These are phyloP conservation scores for Tautogolabrus adspersus DNA, from an alignment of 2,113 vertebrate species.

Conservation along the genomic window DNA sequence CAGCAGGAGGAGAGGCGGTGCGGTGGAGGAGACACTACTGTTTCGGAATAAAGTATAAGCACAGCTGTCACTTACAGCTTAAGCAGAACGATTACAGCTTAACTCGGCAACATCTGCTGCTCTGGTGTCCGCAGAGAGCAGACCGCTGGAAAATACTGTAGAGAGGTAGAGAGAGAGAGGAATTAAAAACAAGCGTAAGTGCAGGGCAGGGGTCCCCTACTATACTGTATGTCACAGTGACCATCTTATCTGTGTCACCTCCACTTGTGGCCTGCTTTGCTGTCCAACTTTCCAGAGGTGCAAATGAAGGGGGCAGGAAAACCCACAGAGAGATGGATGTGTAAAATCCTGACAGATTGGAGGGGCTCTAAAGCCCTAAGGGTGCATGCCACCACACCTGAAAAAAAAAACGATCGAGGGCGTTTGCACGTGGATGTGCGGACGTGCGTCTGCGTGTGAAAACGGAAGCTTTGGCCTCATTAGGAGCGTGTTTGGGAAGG, in stretches of 20 bases:
- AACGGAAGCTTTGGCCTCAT: slow-evolving; percentile 66
- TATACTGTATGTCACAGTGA: slow-evolving; percentile 7
- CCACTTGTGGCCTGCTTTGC: slow-evolving; percentile 28
- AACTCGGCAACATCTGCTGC: slow-evolving; percentile 75
- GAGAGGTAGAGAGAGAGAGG: slow-evolving; percentile 5
- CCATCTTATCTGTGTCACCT: slow-evolving; percentile 55
- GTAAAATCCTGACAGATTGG: slow-evolving; percentile 57
- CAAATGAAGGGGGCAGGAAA: slow-evolving; percentile 33
- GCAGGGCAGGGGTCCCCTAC: slow-evolving; percentile 32
- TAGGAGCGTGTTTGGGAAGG: slow-evolving; percentile 63
- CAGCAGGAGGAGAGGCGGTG: slow-evolving; percentile 21
- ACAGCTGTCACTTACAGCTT: slow-evolving; percentile 71
- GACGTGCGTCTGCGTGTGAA: slow-evolving; percentile 35
- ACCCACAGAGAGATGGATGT: neutral
- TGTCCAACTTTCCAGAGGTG: slow-evolving; percentile 42
- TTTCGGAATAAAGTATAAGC: slow-evolving; percentile 69
- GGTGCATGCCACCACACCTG: slow-evolving; percentile 12
- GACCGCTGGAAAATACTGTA: slow-evolving; percentile 30
- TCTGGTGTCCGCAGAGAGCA: slow-evolving; percentile 37
- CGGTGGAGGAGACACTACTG: slow-evolving; percentile 48
- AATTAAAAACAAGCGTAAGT: slow-evolving; percentile 52
- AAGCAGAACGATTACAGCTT: slow-evolving; percentile 72
- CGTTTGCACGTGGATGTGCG: neutral
- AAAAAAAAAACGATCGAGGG: slow-evolving; percentile 17
- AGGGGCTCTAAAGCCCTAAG: slow-evolving; percentile 21